These are phyloP conservation scores for Platycheirus albimanus DNA, from an alignment of 2,888 invertebrate genomes.

Conservation along the genomic window DNA sequence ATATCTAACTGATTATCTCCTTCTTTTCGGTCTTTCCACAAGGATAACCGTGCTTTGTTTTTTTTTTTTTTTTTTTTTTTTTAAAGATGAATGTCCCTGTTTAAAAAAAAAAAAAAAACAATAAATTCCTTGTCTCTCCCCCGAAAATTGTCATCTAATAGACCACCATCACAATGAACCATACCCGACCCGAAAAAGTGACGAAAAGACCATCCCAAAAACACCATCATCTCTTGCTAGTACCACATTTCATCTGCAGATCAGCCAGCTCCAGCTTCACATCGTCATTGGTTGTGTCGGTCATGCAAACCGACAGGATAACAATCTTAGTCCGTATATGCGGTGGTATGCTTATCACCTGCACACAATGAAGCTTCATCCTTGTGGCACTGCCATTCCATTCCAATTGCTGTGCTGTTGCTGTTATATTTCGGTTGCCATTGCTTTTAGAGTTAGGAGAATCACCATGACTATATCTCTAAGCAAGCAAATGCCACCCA, in stretches of 20 bases:
- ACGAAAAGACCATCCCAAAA: slow-evolving; percentile 55
- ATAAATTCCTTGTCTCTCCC: slow-evolving; percentile 15
- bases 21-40: not conserved
- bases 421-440: slow-evolving; percentile 2
- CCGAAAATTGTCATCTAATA: slow-evolving; percentile 29
- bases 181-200: slow-evolving; percentile 34
- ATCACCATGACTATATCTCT: slow-evolving; percentile 5
- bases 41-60: too few species aligned
- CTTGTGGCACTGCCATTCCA: slow-evolving; percentile 39
- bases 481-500: slow-evolving; percentile 26
- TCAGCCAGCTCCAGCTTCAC: slow-evolving; percentile 43
- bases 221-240: slow-evolving; percentile 35
- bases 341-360: slow-evolving; percentile 67
- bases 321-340: slow-evolving; percentile 54
- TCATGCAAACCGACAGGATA: slow-evolving; percentile 39
- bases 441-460: not conserved
- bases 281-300: slow-evolving; percentile 28
- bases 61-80: not conserved
- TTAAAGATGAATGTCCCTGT: not conserved
- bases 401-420: too few species aligned
- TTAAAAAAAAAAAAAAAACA: slow-evolving; percentile 8
- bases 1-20: not conserved
- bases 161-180: not conserved
- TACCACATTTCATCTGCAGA: slow-evolving; percentile 71
- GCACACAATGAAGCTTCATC: slow-evolving; percentile 43